These are phyloP conservation scores for Semicossyphus pulcher DNA, from an alignment of 2,113 vertebrate species.

Conservation along the genomic window DNA sequence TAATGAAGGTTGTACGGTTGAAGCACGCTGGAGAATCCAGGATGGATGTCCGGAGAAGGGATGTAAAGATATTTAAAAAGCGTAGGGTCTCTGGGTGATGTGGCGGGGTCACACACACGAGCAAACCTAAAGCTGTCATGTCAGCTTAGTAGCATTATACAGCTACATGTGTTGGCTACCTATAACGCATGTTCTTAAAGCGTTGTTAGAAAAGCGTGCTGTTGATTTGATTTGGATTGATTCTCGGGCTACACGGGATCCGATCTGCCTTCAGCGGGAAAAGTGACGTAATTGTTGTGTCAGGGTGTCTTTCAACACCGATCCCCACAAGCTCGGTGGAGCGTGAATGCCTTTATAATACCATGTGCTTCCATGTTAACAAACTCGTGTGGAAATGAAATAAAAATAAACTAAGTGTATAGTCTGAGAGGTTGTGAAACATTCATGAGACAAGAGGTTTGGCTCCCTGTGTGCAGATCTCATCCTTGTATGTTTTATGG, in stretches of 20 bases:
- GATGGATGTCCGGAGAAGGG: no score
- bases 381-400: background rate
- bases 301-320: conserved; percentile 7
- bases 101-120: background rate
- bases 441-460: background rate
- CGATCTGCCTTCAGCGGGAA: background rate
- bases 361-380: background rate
- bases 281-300: conserved; percentile 1
- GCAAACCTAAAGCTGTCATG: background rate
- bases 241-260: background rate
- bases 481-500: background rate
- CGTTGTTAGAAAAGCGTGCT: background rate
- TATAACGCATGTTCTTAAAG: background rate
- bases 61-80: background rate
- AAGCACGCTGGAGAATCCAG: background rate
- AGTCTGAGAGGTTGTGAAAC: conserved; percentile 32
- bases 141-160: background rate
- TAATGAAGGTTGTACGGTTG: background rate
- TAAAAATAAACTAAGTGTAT: conserved; percentile 13
- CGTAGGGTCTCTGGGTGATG: background rate
- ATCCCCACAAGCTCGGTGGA: conserved; percentile 2
- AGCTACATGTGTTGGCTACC: background rate
- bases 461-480: background rate
- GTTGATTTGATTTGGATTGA: conserved; percentile 1
- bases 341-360: background rate